phyloP scores from a whole-genome alignment of 2,797 vertebrate genomes.

The Coendou prehensilis region DNA sequence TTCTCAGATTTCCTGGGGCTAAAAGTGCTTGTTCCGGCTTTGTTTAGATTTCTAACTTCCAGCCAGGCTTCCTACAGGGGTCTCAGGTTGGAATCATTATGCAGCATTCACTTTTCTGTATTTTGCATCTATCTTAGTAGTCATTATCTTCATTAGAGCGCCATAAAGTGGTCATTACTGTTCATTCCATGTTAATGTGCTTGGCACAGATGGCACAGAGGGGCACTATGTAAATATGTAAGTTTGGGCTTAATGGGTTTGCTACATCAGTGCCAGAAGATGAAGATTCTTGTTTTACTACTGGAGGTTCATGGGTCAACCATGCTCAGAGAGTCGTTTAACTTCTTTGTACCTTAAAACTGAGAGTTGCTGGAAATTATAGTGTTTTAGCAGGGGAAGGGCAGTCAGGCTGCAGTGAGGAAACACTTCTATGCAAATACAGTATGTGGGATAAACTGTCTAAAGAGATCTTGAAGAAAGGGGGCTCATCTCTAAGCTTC shows the following conservation, averaged over 20 bases:
- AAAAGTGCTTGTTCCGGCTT: constrained; percentile 52
- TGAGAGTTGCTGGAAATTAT: background rate
- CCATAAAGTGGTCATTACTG: background rate
- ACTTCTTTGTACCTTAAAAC: constrained; percentile 29
- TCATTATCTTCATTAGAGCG: background rate
- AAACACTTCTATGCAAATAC: background rate
- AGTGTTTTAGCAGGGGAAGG: background rate
- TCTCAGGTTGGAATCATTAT: background rate
- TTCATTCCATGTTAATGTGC: background rate
- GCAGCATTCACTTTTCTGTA: background rate
- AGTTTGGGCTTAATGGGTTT: constrained; percentile 25
- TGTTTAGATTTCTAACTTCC: constrained; percentile 68
- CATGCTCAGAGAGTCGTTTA: constrained; percentile 39
- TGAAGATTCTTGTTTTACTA: constrained; percentile 43
- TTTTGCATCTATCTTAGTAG: background rate
- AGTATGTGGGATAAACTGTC: background rate
- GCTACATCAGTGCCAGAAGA: constrained; percentile 7
- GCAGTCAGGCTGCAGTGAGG: background rate
- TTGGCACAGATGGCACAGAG: background rate
- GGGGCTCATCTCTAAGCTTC: background rate
- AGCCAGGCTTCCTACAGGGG: constrained; percentile 54
- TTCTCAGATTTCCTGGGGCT: constrained; percentile 74
- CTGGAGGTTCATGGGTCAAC: constrained; percentile 10
- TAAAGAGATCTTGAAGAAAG: constrained; percentile 22
- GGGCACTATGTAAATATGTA: background rate